A percentile compares a stretch with the other conserved stretches of the same genome.
Conservation (phyloP, 2,888 invertebrate species). For the Lasioglossum figueresi region DNA sequence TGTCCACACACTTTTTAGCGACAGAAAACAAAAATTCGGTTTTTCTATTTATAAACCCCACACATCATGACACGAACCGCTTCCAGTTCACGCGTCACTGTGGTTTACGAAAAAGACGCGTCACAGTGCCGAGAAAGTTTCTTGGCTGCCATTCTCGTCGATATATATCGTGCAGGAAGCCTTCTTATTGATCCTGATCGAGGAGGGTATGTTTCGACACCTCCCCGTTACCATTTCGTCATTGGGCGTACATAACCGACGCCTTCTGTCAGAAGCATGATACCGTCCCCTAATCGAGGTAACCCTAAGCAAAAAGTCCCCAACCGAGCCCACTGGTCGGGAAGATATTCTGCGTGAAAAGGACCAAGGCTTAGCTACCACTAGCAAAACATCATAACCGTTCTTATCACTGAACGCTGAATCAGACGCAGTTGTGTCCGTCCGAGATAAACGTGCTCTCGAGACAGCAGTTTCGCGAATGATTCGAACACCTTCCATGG, state of each 20-base stretch:
- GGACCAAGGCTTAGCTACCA: slow-evolving; percentile 51
- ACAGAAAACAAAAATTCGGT: background rate
- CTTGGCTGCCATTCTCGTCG: background rate
- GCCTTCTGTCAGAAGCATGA: slow-evolving; percentile 65
- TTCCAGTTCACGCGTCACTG: background rate
- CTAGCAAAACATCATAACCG: slow-evolving; percentile 56
- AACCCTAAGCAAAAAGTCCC: slow-evolving; percentile 16
- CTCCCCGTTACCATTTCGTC: slow-evolving; percentile 57
- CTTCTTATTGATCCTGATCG: slow-evolving; percentile 11
- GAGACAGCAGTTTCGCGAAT: slow-evolving; percentile 29
- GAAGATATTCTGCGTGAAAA: slow-evolving; percentile 58
- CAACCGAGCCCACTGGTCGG: background rate
- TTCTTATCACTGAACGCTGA: slow-evolving; percentile 50
- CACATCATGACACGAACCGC: background rate
- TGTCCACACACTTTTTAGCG: background rate
- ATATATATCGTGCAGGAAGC: slow-evolving; percentile 3
- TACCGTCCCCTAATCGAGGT: slow-evolving; percentile 25
- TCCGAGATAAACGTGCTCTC: slow-evolving; percentile 2
- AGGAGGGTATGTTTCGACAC: slow-evolving; percentile 33
- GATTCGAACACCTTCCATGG: slow-evolving; percentile 37
- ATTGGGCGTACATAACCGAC: slow-evolving; percentile 50
- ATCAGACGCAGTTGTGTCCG: slow-evolving; percentile 22
- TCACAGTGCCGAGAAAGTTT: background rate
- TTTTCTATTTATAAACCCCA: background rate
- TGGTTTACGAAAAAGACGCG: background rate